These are phyloP conservation scores for Taenaris catops DNA, from an alignment of 2,888 invertebrate genomes.

Conservation along the genomic window DNA sequence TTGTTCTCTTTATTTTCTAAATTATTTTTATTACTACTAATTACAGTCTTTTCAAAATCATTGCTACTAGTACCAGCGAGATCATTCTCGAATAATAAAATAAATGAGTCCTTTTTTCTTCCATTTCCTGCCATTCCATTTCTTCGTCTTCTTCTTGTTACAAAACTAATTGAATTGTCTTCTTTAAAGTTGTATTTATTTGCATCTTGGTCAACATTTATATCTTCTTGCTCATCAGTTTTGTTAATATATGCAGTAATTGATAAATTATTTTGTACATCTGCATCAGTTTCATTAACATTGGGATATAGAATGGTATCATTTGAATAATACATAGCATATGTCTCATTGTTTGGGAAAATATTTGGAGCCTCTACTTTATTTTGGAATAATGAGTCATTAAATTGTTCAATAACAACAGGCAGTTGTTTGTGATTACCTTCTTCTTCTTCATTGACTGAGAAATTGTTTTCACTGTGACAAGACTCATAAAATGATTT, in stretches of 20 bases:
- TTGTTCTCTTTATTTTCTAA: constrained; percentile 9
- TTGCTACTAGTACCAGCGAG: constrained; percentile 36
- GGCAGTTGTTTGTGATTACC: constrained; percentile 34
- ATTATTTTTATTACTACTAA: constrained; percentile 30
- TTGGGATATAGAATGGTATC: not conserved
- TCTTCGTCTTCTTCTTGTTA: constrained; percentile 60
- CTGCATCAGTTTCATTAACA: not conserved
- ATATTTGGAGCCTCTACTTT: too few relatives aligned
- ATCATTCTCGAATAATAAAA: constrained; percentile 42
- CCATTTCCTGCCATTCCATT: too few relatives aligned
- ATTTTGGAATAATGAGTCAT: constrained; percentile 38
- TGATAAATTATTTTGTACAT: too few relatives aligned
- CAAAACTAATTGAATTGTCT: constrained; percentile 50
- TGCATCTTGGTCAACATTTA: constrained; percentile 15
- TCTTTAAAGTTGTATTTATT: constrained; percentile 28
- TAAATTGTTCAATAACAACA: constrained; percentile 43
- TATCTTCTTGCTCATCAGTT: not conserved
- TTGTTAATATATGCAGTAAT: not conserved
- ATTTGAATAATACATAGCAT: too few relatives aligned
- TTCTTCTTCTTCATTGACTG: constrained; percentile 11
- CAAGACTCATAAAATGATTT: constrained; percentile 60
- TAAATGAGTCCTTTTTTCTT: constrained; percentile 40
- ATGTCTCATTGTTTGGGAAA: too few relatives aligned
- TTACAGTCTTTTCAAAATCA: constrained; percentile 46
- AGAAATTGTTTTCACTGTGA: constrained; percentile 38